Conservation (phyloP, 2,888 invertebrate genomes). For the Colostygia pectinataria region DNA sequence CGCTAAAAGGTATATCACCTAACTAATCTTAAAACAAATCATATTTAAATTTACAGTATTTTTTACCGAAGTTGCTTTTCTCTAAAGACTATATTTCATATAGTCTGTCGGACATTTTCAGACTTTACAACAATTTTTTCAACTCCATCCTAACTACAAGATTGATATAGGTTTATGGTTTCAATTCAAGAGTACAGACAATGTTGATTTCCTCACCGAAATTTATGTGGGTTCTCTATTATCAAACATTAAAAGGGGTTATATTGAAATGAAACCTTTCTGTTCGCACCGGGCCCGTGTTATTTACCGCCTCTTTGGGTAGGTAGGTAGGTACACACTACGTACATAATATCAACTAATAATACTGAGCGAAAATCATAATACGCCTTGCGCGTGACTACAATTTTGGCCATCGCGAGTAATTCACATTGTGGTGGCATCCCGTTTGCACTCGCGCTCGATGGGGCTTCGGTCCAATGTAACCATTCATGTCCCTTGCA, state of each 20-base stretch:
- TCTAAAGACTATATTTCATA: conserved; percentile 72
- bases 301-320: conserved; percentile 47
- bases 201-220: conserved; percentile 68
- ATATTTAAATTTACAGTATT: conserved; percentile 66
- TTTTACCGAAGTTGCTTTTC: conserved; percentile 65
- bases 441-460: conserved; percentile 35
- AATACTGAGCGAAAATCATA: conserved; percentile 77
- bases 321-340: conserved; percentile 51
- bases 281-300: conserved; percentile 66
- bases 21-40: conserved; percentile 73
- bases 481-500: conserved; percentile 21
- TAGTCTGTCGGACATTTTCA: conserved; percentile 70
- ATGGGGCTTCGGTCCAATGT: conserved; percentile 30
- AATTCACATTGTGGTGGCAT: conserved; percentile 51
- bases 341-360: conserved; percentile 62
- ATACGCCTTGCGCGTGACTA: conserved; percentile 69
- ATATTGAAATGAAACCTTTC: conserved; percentile 43
- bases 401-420: conserved; percentile 78
- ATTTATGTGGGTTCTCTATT: conserved; percentile 64
- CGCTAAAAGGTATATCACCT: conserved; percentile 62
- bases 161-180: conserved; percentile 53
- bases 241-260: conserved; percentile 39
- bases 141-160: conserved; percentile 74
- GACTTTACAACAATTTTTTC: conserved; percentile 68
- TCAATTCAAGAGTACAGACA: conserved; percentile 65